Evolutionary conservation across 2,113 vertebrate genomes (phyloP).

Genomic region (Bostrychus sinensis): DNA sequence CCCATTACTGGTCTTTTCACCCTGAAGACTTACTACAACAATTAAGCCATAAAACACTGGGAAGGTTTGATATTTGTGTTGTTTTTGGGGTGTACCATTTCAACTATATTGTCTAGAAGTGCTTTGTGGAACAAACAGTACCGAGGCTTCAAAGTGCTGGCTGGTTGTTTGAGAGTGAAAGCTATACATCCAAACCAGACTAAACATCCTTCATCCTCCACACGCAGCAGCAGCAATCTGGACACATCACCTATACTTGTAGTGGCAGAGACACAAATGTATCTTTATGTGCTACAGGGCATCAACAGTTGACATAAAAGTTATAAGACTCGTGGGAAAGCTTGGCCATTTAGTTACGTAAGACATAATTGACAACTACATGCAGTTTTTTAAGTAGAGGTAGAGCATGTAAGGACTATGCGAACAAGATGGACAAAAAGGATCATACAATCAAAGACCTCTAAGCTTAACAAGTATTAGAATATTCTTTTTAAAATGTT

Average conservation of each 20-base stretch:
- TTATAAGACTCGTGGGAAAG: not conserved
- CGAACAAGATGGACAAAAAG: not conserved
- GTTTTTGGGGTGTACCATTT: constrained; percentile 31
- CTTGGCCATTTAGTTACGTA: constrained; percentile 1
- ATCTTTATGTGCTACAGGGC: not conserved
- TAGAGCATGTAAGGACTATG: not conserved
- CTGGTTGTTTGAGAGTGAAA: constrained; percentile 3
- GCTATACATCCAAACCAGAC: constrained; percentile 2
- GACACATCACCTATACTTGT: not conserved
- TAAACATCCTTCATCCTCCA: constrained; percentile 1
- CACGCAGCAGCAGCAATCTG: not conserved
- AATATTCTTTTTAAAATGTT: no score
- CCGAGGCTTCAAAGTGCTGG: constrained; percentile 24
- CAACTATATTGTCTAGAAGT: constrained; percentile 29
- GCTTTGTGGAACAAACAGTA: constrained; percentile 26
- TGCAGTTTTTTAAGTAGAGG: not conserved
- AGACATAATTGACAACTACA: not conserved
- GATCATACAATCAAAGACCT: no score
- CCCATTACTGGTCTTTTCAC: not conserved
- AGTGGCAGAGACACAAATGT: not conserved
- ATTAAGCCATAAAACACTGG: constrained; percentile 5
- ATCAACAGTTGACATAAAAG: not conserved
- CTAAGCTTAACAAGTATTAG: no score
- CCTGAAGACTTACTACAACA: not conserved
- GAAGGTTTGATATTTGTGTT: constrained; percentile 15